Percentiles rank a stretch among this genome's conserved stretches.
Evolutionary conservation across 2,113 vertebrate species (phyloP).

Genomic region (Gallinago jamesoni): DNA sequence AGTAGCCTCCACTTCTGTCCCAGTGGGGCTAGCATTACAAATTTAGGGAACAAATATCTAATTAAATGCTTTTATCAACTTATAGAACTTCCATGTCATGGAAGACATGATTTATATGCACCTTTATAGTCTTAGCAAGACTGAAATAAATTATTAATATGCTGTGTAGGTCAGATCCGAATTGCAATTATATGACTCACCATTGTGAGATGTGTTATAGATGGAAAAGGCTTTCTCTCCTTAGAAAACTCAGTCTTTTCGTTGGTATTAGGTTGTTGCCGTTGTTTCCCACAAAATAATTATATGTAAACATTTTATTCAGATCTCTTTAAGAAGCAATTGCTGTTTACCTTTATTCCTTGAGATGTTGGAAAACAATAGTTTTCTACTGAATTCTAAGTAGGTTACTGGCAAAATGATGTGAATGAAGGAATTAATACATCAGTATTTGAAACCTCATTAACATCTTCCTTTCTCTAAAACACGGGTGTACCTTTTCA

Average conservation of each 20-base stretch:
- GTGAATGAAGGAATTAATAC: background rate
- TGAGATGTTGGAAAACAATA: background rate
- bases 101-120: background rate
- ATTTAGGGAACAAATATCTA: background rate
- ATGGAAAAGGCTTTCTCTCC: background rate
- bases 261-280: background rate
- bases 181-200: background rate
- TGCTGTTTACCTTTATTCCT: background rate
- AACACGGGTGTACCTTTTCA: background rate
- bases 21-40: background rate
- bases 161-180: background rate
- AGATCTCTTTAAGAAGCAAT: background rate
- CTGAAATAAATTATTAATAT: conserved; percentile 23
- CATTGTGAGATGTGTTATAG: background rate
- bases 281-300: background rate
- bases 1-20: background rate
- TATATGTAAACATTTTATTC: background rate
- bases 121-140: background rate
- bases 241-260: background rate
- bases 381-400: background rate
- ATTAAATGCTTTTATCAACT: background rate
- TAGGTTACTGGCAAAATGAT: background rate
- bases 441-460: background rate
- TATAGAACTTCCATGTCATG: background rate
- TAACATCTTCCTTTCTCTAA: background rate